Evolutionary conservation across 1,140 invertebrate species (phyloP).

Genomic region (Wasmannia auropunctata): DNA sequence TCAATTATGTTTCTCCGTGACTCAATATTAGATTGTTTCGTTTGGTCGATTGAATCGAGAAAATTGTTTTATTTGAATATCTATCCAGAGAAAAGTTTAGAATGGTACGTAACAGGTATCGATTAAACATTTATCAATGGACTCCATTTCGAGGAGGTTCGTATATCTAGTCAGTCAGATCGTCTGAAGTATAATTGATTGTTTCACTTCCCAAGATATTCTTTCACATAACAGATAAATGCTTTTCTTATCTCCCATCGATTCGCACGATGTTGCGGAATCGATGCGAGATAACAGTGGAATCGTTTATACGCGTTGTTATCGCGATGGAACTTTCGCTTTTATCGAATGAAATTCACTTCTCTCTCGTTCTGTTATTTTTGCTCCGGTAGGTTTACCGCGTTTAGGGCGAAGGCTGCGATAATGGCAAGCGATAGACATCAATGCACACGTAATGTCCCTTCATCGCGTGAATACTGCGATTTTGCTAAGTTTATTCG

Average conservation of each 20-base stretch:
- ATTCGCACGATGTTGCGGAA: background rate
- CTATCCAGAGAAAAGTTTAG: background rate
- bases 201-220: background rate
- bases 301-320: background rate
- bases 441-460: background rate
- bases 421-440: conserved; percentile 24
- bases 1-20: background rate
- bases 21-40: background rate
- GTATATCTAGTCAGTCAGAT: background rate
- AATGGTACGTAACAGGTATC: background rate
- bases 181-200: conserved; percentile 8
- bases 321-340: background rate
- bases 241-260: background rate
- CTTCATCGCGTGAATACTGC: background rate
- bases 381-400: background rate
- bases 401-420: background rate
- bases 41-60: background rate
- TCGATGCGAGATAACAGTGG: background rate
- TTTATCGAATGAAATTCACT: background rate
- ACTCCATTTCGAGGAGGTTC: background rate
- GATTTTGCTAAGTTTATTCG: background rate
- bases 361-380: background rate
- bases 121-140: background rate
- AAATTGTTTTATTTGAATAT: background rate
- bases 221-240: background rate